A percentile compares a stretch with the other conserved stretches of the same genome.
phyloP scores from a whole-genome alignment of 2,797 vertebrate genomes.

The Ceyx erithaca region DNA sequence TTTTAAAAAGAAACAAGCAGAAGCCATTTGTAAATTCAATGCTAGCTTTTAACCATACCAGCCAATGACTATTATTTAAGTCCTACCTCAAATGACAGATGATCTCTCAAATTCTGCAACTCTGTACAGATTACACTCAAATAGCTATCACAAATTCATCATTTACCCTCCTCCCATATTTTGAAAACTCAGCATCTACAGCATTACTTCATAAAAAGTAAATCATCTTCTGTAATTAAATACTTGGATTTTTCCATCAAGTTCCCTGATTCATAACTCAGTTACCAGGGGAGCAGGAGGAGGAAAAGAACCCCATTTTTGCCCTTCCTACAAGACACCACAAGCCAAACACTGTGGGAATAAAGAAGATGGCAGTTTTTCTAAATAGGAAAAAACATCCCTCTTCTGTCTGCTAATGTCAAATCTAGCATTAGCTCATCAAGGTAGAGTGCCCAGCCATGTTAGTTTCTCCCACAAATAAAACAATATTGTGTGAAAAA shows the following conservation, averaged over 20 bases:
- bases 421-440: not conserved
- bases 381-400: not conserved
- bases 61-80: not conserved
- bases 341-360: not conserved
- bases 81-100: not conserved
- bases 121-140: not conserved
- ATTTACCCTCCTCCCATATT: fast-evolving
- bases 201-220: not conserved
- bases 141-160: not conserved
- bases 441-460: not conserved
- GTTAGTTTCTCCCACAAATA: not conserved
- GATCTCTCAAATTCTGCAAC: not conserved
- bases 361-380: not conserved
- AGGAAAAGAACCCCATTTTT: not conserved
- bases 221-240: not conserved
- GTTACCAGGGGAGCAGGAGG: fast-evolving
- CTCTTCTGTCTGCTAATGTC: not conserved
- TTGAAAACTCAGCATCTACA: not conserved
- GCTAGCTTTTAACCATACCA: not conserved
- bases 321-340: not conserved
- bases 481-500: not conserved
- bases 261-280: not conserved
- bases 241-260: not conserved
- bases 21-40: not conserved
- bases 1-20: not conserved